Conservation (phyloP, 2,113 vertebrate species). For the Nematolebias whitei region DNA sequence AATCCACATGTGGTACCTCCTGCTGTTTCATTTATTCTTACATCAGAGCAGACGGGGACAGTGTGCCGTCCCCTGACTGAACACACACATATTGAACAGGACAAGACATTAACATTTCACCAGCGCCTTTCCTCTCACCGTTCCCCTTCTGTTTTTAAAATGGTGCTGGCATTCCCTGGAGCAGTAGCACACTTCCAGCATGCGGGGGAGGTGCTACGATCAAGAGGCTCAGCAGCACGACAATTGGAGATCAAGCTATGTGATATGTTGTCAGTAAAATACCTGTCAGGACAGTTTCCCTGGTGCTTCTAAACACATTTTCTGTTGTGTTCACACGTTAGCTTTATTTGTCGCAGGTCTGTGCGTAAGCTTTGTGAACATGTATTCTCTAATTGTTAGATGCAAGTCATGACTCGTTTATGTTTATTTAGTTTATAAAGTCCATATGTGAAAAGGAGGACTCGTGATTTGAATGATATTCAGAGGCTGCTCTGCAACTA, state of each 20-base stretch:
- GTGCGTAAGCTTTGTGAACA: no score
- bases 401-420: no score
- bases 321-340: no score
- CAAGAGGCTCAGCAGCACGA: conserved; percentile 25
- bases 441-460: no score
- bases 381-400: no score
- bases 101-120: conserved; percentile 77
- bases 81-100: conserved; percentile 61
- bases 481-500: no score
- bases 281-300: conserved; percentile 32
- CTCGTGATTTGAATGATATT: no score
- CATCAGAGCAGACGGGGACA: conserved; percentile 15
- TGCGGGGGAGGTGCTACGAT: conserved; percentile 38
- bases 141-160: conserved; percentile 27
- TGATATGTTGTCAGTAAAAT: conserved; percentile 10
- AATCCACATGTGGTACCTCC: conserved; percentile 48
- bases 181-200: conserved; percentile 39
- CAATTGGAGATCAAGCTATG: conserved; percentile 27
- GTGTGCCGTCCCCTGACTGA: conserved; percentile 22
- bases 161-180: conserved; percentile 39
- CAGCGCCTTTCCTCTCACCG: conserved; percentile 49
- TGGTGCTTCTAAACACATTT: conserved; percentile 58
- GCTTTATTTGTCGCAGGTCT: no score
- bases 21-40: conserved; percentile 35
- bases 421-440: no score